These are phyloP conservation scores for Gymnobelideus leadbeateri DNA, from an alignment of 2,113 vertebrate genomes.

Conservation along the genomic window DNA sequence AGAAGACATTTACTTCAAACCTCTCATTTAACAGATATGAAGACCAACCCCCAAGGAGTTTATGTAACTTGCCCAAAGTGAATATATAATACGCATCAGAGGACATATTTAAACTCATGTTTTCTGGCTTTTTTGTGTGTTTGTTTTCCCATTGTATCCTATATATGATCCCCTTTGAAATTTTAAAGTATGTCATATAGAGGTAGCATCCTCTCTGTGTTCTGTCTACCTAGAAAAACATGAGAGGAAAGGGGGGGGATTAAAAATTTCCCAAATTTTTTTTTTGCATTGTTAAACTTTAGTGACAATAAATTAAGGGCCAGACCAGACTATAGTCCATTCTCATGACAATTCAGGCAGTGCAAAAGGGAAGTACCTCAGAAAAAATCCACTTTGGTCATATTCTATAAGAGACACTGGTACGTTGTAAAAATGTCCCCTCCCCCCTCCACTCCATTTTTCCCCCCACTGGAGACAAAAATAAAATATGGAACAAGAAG, in stretches of 20 bases:
- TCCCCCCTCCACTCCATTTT: not conserved
- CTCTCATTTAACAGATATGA: not conserved
- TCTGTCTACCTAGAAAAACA: not conserved
- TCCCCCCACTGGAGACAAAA: not conserved
- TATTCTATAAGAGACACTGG: not conserved
- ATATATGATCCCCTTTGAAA: not conserved
- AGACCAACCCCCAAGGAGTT: not conserved
- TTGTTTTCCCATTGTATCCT: not conserved
- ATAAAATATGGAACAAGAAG: not conserved
- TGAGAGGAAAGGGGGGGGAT: not conserved
- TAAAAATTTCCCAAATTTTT: not conserved
- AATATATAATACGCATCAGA: not conserved
- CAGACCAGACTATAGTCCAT: not conserved
- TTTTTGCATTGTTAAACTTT: constrained; percentile 27
- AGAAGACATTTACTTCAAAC: not conserved
- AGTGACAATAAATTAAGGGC: not conserved
- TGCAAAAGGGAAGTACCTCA: not conserved
- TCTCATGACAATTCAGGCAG: not conserved
- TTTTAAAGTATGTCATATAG: not conserved
- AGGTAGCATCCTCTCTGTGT: not conserved
- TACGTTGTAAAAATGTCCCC: not conserved
- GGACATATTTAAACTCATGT: not conserved
- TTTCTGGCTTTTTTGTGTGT: not conserved
- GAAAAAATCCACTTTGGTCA: not conserved
- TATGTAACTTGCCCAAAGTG: not conserved